A percentile compares a stretch with the other conserved stretches of the same genome.
Conservation (phyloP, 2,113 vertebrate species). For the Myrmecophaga tridactyla region DNA sequence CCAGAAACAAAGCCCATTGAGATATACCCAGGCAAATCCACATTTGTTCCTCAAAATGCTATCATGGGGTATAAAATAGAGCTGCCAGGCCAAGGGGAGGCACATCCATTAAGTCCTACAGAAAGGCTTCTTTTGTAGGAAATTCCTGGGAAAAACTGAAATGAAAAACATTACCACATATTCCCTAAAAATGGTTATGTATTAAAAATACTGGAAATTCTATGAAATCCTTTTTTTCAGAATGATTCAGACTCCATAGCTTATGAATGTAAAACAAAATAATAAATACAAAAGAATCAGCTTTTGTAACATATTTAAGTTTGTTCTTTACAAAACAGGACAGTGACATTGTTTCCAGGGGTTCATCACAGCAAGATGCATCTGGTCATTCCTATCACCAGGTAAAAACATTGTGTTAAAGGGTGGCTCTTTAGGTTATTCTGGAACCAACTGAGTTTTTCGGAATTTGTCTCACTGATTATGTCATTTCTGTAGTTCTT, state of each 20-base stretch:
- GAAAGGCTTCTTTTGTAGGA: not conserved
- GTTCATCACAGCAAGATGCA: not conserved
- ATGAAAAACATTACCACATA: not conserved
- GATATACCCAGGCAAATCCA: not conserved
- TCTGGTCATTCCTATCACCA: not conserved
- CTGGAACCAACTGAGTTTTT: not conserved
- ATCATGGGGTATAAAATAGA: not conserved
- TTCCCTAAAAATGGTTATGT: not conserved
- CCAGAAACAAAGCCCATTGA: not conserved
- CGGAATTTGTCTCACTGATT: conserved; percentile 12
- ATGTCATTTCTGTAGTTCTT: not conserved
- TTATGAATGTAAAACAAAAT: not conserved
- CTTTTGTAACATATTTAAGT: not conserved
- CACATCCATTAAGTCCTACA: not conserved
- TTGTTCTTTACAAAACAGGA: conserved; percentile 3
- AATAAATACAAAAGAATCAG: not conserved
- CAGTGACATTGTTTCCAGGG: not conserved
- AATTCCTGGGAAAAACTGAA: not conserved
- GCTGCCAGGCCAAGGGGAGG: not conserved
- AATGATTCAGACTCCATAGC: not conserved
- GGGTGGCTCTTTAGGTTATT: not conserved
- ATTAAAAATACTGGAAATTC: not conserved
- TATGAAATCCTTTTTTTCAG: not conserved
- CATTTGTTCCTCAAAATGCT: not conserved
- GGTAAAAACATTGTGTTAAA: not conserved